Conservation (phyloP, 2,888 invertebrate genomes). For the Mythimna vitellina region DNA sequence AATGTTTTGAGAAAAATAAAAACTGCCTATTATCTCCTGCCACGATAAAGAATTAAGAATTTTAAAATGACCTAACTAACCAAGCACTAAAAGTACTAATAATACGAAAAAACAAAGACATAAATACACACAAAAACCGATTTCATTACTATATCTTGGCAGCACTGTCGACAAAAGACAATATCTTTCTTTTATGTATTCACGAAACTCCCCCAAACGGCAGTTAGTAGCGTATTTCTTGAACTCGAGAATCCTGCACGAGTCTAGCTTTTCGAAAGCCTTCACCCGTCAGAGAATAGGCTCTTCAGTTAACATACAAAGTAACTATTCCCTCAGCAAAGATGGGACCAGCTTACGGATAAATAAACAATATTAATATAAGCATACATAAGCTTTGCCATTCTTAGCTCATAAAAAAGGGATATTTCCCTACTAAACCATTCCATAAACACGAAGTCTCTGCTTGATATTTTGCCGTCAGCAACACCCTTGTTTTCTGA, state of each 20-base stretch:
- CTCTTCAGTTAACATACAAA: conserved; percentile 53
- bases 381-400: conserved; percentile 84
- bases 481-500: conserved; percentile 52
- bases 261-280: conserved; percentile 35
- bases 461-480: conserved; percentile 58
- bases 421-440: conserved; percentile 87
- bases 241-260: conserved; percentile 37
- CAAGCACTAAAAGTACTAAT: neutral
- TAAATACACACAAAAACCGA: conserved; percentile 33
- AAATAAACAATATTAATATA: conserved; percentile 86
- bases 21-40: too few species aligned
- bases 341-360: conserved; percentile 71
- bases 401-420: conserved; percentile 88
- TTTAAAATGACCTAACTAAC: neutral
- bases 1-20: too few species aligned
- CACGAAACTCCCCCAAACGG: conserved; percentile 38
- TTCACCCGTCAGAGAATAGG: conserved; percentile 30
- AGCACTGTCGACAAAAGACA: conserved; percentile 38
- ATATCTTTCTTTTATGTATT: conserved; percentile 39
- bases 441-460: conserved; percentile 83
- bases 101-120: neutral
- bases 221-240: conserved; percentile 49
- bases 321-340: conserved; percentile 63
- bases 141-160: conserved; percentile 32
- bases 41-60: too few species aligned